These are phyloP conservation scores for Enteromius radiatus DNA, from an alignment of 2,797 vertebrate species.

Conservation along the genomic window DNA sequence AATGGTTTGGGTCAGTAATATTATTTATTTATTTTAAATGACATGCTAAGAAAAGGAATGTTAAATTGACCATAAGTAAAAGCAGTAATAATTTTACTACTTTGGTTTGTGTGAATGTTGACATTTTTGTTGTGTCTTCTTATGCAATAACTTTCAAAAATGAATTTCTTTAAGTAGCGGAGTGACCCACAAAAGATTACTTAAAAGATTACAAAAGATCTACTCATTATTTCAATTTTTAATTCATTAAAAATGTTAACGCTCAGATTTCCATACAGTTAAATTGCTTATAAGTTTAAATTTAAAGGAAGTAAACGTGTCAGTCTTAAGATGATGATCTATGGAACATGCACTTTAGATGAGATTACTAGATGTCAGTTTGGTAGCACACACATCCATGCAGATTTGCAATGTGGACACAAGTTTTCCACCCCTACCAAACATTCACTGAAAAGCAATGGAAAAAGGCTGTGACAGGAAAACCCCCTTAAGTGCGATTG, in stretches of 20 bases:
- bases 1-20: neutral
- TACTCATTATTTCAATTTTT: no score
- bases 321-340: no score
- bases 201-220: no score
- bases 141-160: no score
- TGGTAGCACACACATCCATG: slow-evolving; percentile 1
- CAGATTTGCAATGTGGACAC: neutral
- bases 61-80: neutral
- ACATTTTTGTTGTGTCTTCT: neutral
- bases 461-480: slow-evolving; percentile 1
- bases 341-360: neutral
- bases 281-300: neutral
- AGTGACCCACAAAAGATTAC: neutral
- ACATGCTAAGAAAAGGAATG: neutral
- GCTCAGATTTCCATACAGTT: neutral
- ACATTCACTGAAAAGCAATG: neutral
- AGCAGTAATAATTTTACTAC: neutral
- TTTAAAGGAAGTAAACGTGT: no score
- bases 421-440: neutral
- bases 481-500: neutral
- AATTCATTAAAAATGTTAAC: neutral
- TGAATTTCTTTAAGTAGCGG: neutral
- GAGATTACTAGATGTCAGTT: neutral
- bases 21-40: neutral
- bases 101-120: neutral